A percentile compares a stretch with the other conserved stretches of the same genome.
phyloP scores from a whole-genome alignment of 2,113 vertebrate species.

The Lophius piscatorius region DNA sequence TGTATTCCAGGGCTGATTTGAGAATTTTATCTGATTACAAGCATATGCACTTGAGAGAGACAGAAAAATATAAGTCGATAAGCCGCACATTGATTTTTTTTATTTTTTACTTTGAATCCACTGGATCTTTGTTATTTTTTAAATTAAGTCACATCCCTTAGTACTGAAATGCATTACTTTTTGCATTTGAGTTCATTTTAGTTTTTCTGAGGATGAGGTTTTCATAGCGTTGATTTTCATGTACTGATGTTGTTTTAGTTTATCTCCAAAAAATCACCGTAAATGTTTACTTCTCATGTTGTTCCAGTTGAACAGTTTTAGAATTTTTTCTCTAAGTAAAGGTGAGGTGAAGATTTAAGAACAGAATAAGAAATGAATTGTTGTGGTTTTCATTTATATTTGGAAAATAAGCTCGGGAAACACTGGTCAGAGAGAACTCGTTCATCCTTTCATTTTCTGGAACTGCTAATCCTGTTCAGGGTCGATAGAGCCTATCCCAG shows the following conservation, averaged over 20 bases:
- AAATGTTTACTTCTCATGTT: not conserved
- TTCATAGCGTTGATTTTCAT: no score
- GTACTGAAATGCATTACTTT: conserved; percentile 3
- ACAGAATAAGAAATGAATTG: no score
- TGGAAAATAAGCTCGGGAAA: no score
- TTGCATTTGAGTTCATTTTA: not conserved
- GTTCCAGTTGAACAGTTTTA: no score
- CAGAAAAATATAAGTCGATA: conserved; percentile 10
- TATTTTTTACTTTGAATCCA: conserved; percentile 8
- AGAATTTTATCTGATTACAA: conserved; percentile 10
- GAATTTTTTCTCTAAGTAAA: no score
- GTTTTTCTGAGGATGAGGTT: conserved; percentile 27
- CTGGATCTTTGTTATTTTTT: conserved; percentile 26
- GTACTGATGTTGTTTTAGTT: conserved; percentile 21
- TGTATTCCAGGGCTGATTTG: conserved; percentile 30
- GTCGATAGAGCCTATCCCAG: no score
- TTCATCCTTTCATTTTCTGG: no score
- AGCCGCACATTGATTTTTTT: conserved; percentile 19
- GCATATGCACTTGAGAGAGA: not conserved
- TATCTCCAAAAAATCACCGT: not conserved
- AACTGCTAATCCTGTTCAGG: no score
- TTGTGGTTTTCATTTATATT: no score
- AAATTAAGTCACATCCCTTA: conserved; percentile 33
- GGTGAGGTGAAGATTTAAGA: no score
- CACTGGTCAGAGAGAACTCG: no score